Evolutionary conservation across 2,888 invertebrate genomes (phyloP).

Genomic region (Phortica magna): DNA sequence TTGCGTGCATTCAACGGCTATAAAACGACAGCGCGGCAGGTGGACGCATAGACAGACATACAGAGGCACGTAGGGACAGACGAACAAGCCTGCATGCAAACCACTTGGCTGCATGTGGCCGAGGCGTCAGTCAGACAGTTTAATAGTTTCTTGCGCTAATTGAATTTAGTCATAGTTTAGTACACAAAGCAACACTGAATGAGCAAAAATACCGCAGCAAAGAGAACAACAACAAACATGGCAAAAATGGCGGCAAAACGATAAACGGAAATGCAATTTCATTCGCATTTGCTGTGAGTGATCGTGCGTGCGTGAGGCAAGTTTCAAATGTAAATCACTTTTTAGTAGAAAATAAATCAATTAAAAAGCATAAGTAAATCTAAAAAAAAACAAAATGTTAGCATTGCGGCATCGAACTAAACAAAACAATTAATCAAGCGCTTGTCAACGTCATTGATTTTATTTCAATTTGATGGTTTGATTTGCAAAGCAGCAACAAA

Average conservation of each 20-base stretch:
- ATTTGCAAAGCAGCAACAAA: neutral
- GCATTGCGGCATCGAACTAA: neutral
- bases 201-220: neutral
- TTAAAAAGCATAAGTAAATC: conserved; percentile 23
- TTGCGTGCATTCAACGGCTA: neutral
- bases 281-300: neutral
- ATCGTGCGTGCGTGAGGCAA: neutral
- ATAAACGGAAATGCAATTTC: conserved; percentile 1
- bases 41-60: neutral
- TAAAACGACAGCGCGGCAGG: neutral
- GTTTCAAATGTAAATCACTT: conserved; percentile 14
- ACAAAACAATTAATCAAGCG: conserved; percentile 18
- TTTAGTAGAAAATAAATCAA: conserved; percentile 28
- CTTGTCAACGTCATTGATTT: neutral
- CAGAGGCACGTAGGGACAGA: neutral
- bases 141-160: conserved; percentile 24
- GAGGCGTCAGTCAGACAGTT: neutral
- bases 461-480: conserved; percentile 15
- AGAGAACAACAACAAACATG: neutral
- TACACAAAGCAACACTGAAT: neutral
- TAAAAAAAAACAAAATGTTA: conserved; percentile 14
- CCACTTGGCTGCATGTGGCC: neutral
- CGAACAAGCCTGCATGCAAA: neutral
- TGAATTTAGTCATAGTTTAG: conserved; percentile 36
- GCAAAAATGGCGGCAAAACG: neutral